phyloP scores from a whole-genome alignment of 2,888 invertebrate species.

The Machimus atricapillus region DNA sequence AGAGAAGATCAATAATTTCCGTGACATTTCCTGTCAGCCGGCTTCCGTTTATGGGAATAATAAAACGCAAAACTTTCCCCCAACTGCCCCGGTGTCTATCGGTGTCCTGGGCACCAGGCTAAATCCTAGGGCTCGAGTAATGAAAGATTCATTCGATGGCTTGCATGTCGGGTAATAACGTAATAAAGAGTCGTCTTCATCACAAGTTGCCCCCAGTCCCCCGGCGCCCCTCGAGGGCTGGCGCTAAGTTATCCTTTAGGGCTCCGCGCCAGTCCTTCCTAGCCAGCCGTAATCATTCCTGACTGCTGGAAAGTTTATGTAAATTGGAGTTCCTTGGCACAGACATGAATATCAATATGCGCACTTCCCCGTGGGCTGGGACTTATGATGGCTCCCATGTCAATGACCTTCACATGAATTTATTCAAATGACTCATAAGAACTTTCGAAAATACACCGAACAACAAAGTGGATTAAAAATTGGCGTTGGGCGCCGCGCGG shows the following conservation, averaged over 20 bases:
- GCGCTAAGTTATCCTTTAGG: background rate
- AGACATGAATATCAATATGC: conserved; percentile 32
- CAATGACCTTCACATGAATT: conserved; percentile 30
- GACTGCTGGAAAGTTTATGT: conserved; percentile 30
- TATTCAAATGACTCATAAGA: conserved; percentile 32
- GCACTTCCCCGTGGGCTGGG: background rate
- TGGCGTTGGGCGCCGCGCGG: background rate
- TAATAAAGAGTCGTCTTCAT: conserved; percentile 33
- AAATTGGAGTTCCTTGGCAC: conserved; percentile 16
- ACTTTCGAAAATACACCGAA: background rate
- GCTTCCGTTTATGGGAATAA: conserved; percentile 5
- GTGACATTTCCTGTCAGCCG: background rate
- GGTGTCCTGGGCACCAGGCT: background rate
- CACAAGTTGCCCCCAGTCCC: background rate
- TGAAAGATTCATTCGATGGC: conserved; percentile 29
- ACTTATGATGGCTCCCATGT: background rate
- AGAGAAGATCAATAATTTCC: background rate
- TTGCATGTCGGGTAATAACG: conserved; percentile 31
- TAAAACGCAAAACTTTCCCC: conserved; percentile 7
- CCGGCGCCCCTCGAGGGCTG: background rate
- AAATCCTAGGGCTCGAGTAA: background rate
- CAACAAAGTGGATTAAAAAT: conserved; percentile 33
- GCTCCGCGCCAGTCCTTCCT: background rate
- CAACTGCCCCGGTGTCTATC: background rate
- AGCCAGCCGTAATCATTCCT: conserved; percentile 5